phyloP scores from a whole-genome alignment of 2,797 vertebrate species.

The Poecilia wingei region DNA sequence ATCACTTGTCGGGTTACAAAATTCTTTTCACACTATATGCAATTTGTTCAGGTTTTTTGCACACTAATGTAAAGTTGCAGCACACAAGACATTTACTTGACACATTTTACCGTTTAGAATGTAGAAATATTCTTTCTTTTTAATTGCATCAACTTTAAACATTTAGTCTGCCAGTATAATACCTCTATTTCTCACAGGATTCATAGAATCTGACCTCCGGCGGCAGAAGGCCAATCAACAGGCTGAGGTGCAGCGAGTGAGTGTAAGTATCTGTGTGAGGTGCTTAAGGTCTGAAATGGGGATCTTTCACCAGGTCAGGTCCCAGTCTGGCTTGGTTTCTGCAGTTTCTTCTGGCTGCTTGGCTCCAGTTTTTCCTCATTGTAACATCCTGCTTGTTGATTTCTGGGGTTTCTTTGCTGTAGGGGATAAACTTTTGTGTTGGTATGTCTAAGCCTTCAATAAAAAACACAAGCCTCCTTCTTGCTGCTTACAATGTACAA shows the following conservation, averaged over 20 bases:
- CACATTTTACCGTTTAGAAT: not conserved
- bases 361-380: conserved; percentile 9
- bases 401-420: conserved; percentile 4
- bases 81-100: not conserved
- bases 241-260: conserved; percentile 53
- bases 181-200: conserved; percentile 73
- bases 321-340: conserved; percentile 8
- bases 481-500: conserved; percentile 27
- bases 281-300: conserved; percentile 20
- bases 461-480: not conserved
- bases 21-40: not conserved
- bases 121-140: not conserved
- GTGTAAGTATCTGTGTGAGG: conserved; percentile 80
- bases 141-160: not conserved
- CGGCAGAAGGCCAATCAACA: conserved; percentile 87
- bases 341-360: conserved; percentile 14
- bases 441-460: not conserved
- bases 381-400: conserved; percentile 8
- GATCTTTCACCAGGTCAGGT: conserved; percentile 27
- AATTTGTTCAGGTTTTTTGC: not conserved
- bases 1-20: not conserved
- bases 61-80: not conserved
- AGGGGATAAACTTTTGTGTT: conserved; percentile 17
- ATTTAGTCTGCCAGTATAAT: not conserved
- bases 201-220: conserved; percentile 91